These are phyloP conservation scores for Pseudorasbora parva DNA, from an alignment of 2,113 vertebrate genomes.

Conservation along the genomic window DNA sequence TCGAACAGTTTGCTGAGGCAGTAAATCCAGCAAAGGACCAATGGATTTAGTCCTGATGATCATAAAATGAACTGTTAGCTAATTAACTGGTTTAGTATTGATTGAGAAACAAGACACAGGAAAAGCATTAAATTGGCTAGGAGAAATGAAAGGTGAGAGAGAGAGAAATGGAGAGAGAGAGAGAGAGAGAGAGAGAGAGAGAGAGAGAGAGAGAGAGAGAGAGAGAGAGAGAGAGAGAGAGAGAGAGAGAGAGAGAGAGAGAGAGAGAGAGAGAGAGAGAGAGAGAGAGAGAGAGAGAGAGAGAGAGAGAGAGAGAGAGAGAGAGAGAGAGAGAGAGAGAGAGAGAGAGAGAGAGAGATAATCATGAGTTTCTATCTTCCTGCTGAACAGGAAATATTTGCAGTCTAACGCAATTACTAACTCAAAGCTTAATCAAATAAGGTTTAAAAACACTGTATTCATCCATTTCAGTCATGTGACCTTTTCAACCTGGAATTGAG, in stretches of 20 bases:
- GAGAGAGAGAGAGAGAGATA: not conserved
- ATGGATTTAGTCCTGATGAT: slow-evolving; percentile 3
- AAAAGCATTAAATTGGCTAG: slow-evolving; percentile 25
- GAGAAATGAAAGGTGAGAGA: not conserved
- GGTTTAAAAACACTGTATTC: not conserved
- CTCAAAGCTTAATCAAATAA: slow-evolving; percentile 25
- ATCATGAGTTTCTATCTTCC: slow-evolving; percentile 23
- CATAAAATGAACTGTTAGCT: slow-evolving; percentile 23
- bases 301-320: not conserved
- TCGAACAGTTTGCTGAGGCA: not conserved
- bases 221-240: not conserved
- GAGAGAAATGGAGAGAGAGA: no score
- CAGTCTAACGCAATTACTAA: slow-evolving; percentile 11
- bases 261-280: not conserved
- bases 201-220: not conserved
- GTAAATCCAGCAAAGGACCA: not conserved
- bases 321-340: not conserved
- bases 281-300: not conserved
- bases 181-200: not conserved
- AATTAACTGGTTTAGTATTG: slow-evolving; percentile 54
- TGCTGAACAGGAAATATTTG: slow-evolving; percentile 25
- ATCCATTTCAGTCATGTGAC: slow-evolving; percentile 3
- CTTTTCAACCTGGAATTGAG: not conserved
- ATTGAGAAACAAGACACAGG: slow-evolving; percentile 47
- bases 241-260: not conserved